A percentile compares a stretch with the other conserved stretches of the same genome.
Conservation (phyloP, 2,888 invertebrate genomes). For the Ormyrus labotus region DNA sequence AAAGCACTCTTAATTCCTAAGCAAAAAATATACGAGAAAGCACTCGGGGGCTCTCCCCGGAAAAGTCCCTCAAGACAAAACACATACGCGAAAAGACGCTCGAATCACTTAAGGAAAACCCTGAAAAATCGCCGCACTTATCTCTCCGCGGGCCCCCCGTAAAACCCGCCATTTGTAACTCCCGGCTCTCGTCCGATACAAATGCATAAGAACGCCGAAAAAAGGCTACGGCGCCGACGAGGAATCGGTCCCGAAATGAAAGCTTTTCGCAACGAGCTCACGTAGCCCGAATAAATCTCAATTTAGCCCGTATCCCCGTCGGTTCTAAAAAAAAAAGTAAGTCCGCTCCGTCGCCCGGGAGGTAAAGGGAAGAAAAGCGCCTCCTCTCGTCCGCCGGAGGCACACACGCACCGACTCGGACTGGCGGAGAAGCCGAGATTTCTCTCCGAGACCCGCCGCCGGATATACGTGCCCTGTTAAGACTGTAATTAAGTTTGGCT, state of each 20-base stretch:
- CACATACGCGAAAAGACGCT: background rate
- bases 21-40: background rate
- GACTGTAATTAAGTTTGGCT: background rate
- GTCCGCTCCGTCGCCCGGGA: too few relatives aligned
- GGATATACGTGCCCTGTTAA: background rate
- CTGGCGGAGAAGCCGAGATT: background rate
- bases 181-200: background rate
- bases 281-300: constrained; percentile 51
- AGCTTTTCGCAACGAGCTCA: constrained; percentile 47
- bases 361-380: background rate
- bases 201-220: background rate
- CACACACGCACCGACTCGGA: too few relatives aligned
- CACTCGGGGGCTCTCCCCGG: background rate
- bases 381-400: background rate
- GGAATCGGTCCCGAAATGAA: constrained; percentile 44
- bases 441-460: background rate
- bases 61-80: background rate
- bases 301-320: constrained; percentile 24
- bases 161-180: constrained; percentile 2
- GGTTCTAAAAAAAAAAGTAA: constrained; percentile 4
- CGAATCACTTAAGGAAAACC: constrained; percentile 17
- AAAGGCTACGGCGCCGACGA: background rate
- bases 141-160: background rate
- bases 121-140: constrained; percentile 21
- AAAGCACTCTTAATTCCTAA: too few relatives aligned